These are phyloP conservation scores for Percopsis transmontana DNA, from an alignment of 2,113 vertebrate genomes.

Conservation along the genomic window DNA sequence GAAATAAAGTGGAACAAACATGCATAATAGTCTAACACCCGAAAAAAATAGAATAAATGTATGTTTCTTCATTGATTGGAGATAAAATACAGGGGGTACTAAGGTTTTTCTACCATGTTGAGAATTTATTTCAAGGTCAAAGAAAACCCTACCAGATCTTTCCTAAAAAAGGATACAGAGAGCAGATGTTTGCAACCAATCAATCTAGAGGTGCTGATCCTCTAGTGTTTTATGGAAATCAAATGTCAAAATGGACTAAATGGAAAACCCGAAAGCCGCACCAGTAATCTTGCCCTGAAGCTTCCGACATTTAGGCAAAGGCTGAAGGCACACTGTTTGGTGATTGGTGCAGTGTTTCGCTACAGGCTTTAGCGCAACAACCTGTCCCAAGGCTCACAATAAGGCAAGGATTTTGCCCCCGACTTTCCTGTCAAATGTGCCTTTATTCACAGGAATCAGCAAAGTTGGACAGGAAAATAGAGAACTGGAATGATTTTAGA, in stretches of 20 bases:
- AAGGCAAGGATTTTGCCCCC: slow-evolving; percentile 20
- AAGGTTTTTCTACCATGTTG: neutral
- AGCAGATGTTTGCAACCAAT: slow-evolving; percentile 9
- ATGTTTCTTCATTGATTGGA: no score
- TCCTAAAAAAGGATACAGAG: neutral
- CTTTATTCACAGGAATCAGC: slow-evolving; percentile 17
- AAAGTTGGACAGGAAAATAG: neutral
- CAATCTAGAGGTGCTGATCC: slow-evolving; percentile 22
- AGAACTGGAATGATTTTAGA: slow-evolving; percentile 9
- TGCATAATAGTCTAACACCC: no score
- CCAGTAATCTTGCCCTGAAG: slow-evolving; percentile 64
- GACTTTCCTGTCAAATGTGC: neutral
- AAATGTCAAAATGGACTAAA: slow-evolving; percentile 66
- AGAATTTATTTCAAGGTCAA: neutral
- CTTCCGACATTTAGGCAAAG: slow-evolving; percentile 61
- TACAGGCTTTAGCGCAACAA: slow-evolving; percentile 33
- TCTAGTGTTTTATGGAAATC: slow-evolving; percentile 62
- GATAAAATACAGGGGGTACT: no score
- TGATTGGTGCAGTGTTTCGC: slow-evolving; percentile 47
- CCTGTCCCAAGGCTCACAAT: slow-evolving; percentile 39
- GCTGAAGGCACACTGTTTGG: slow-evolving; percentile 54
- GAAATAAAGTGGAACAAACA: no score
- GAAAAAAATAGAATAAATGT: no score
- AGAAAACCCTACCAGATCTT: neutral
- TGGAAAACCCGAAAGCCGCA: slow-evolving; percentile 47